Base-by-base conservation (phyloP, 2,888 invertebrate species). In the Drosophila pullipes region DNA sequence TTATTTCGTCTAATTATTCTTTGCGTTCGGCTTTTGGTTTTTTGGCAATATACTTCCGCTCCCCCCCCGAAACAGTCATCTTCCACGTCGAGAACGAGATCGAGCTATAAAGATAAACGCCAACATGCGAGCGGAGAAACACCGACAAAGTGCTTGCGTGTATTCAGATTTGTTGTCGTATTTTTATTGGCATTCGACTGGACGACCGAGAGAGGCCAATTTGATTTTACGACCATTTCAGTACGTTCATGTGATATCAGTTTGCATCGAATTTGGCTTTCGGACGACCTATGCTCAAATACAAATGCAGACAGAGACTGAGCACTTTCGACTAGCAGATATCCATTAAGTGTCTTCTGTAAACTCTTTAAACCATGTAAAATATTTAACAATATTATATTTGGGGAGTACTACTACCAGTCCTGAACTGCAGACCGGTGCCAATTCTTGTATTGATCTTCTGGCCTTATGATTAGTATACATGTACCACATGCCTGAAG, bases 161-260 rank as follows among this genome's bases (percentile, higher is more conserved):
- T 73, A 28, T 61, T 71, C 65, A 74, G 78, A 81, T 81, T 82
- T 82, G 78, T 74, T 73, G 70, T 66, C 64, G 83, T 68, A 87
- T 83, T 88, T 88, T 83, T 85, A 85, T 85, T 88, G 83, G 85
- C 71, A 86, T 81, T 74, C 77, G 77, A 79, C 57, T 76, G 59
- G 65, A 55, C 44, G 62, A 47, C 37, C 28, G 69, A 50, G 30
- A 70, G 69, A 71, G 71, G 55, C 73, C 76, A 79, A 85, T 85
- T 87, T 83, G 85, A 85, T 85, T 88, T 88, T 79, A 85, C 72
- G 85, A 85, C 72, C 76, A 78, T 73, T 83, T 74, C 76, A 63
- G 68, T 47, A 47, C 47, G 47, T 76, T 78, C 68, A 72, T 78
- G 69, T 72, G 85, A 74, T 81, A 82, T 82, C 79, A 76, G 75